Evolutionary conservation across 2,888 invertebrate genomes (phyloP).

Genomic region (Orthosia incerta): DNA sequence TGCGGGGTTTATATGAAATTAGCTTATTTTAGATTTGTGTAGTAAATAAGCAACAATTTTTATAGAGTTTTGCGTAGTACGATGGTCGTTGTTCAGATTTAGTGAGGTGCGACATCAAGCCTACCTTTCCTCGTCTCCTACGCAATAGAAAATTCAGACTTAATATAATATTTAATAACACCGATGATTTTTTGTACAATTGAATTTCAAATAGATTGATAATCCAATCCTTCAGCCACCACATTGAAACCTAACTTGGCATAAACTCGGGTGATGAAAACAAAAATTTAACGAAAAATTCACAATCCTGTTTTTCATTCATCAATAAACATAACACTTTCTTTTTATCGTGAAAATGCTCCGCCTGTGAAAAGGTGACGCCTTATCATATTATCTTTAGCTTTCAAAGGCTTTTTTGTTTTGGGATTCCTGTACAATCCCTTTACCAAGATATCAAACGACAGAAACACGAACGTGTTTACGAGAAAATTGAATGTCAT

Average conservation of each 20-base stretch:
- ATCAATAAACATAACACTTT: conserved; percentile 35
- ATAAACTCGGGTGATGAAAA: not conserved
- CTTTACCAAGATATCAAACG: conserved; percentile 38
- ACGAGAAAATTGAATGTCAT: conserved; percentile 33
- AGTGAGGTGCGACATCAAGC: not conserved
- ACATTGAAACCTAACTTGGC: not conserved
- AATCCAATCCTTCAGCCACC: not conserved
- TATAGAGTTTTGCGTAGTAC: too few species aligned
- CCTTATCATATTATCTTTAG: conserved; percentile 47
- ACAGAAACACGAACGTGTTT: conserved; percentile 25
- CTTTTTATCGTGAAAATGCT: conserved; percentile 41
- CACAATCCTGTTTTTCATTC: conserved; percentile 19
- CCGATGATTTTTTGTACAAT: not conserved
- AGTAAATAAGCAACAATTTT: not conserved
- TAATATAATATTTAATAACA: not conserved
- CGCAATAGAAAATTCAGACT: not conserved
- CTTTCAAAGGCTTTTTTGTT: conserved; percentile 40
- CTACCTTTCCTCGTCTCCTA: not conserved
- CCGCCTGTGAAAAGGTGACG: conserved; percentile 39
- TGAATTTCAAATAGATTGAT: not conserved
- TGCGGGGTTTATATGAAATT: not conserved
- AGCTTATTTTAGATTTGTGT: not conserved
- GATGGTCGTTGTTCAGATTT: not conserved
- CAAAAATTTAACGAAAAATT: conserved; percentile 1
- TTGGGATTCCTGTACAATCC: conserved; percentile 24